A percentile compares a stretch with the other conserved stretches of the same genome.
These are phyloP conservation scores for Spodoptera picta DNA, from an alignment of 2,888 invertebrate genomes.

Conservation along the genomic window DNA sequence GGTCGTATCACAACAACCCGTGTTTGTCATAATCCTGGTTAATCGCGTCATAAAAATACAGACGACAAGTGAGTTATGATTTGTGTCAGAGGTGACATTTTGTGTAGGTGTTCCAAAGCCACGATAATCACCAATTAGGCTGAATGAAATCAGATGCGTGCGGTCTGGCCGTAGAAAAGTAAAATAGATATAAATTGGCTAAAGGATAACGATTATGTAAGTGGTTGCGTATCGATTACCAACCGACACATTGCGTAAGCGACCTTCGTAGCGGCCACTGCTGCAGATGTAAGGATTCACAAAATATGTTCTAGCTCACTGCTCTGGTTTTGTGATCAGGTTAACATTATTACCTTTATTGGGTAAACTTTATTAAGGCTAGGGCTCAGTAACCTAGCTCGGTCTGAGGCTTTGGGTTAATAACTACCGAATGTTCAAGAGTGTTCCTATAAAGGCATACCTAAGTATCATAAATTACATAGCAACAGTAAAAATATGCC, in stretches of 20 bases:
- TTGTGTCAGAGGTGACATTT: constrained; percentile 29
- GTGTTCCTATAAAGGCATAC: too few species aligned
- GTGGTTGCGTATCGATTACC: constrained; percentile 72
- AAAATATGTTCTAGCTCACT: constrained; percentile 57
- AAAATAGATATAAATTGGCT: constrained; percentile 36
- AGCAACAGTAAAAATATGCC: too few species aligned
- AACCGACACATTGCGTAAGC: constrained; percentile 72
- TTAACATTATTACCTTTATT: constrained; percentile 10
- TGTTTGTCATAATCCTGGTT: constrained; percentile 35
- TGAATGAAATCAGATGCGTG: constrained; percentile 32
- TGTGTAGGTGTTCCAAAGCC: constrained; percentile 6
- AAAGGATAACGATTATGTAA: constrained; percentile 73
- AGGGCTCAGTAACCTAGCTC: constrained; percentile 10
- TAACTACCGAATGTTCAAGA: too few species aligned
- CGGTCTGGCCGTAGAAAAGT: constrained; percentile 28
- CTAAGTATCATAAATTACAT: too few species aligned
- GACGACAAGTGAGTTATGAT: constrained; percentile 44
- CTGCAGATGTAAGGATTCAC: constrained; percentile 81
- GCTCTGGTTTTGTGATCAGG: constrained; percentile 35
- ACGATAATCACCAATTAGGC: constrained; percentile 42
- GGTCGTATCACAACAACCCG: constrained; percentile 36
- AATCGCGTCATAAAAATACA: constrained; percentile 37
- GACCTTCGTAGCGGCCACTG: constrained; percentile 64
- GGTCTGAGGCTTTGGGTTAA: background rate
- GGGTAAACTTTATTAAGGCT: constrained; percentile 7